Conservation (phyloP, 1,140 invertebrate genomes). For the Apis mellifera region DNA sequence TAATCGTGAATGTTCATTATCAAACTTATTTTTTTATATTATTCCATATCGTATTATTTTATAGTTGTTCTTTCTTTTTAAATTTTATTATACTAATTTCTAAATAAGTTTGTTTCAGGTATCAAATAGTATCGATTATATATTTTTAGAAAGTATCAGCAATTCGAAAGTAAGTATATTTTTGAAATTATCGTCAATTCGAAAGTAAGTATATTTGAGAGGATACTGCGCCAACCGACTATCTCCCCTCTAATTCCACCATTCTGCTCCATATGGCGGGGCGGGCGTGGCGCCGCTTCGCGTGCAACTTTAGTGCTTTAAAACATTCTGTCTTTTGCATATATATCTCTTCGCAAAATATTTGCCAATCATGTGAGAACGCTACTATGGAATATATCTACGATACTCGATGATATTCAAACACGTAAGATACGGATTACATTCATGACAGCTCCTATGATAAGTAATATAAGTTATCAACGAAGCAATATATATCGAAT, state of each 20-base stretch:
- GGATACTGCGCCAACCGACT: slow-evolving; percentile 71
- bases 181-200: too few species aligned
- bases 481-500: too few species aligned
- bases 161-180: too few species aligned
- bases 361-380: not conserved
- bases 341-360: not conserved
- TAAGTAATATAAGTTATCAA: not conserved
- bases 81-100: too few species aligned
- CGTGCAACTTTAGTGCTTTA: slow-evolving; percentile 53
- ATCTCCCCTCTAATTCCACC: slow-evolving; percentile 62
- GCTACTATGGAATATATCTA: not conserved
- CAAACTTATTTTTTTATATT: too few species aligned
- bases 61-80: too few species aligned
- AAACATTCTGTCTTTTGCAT: slow-evolving; percentile 1
- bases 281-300: slow-evolving; percentile 73
- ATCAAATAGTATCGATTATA: too few species aligned
- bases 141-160: too few species aligned
- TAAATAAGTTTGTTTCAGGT: too few species aligned
- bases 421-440: not conserved
- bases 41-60: too few species aligned
- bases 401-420: not conserved
- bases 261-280: slow-evolving; percentile 58
- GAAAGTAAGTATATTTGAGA: too few species aligned
- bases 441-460: not conserved
- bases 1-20: too few species aligned